Base-by-base conservation (phyloP, 2,797 vertebrate genomes). In the Anomalospiza imberbis region DNA sequence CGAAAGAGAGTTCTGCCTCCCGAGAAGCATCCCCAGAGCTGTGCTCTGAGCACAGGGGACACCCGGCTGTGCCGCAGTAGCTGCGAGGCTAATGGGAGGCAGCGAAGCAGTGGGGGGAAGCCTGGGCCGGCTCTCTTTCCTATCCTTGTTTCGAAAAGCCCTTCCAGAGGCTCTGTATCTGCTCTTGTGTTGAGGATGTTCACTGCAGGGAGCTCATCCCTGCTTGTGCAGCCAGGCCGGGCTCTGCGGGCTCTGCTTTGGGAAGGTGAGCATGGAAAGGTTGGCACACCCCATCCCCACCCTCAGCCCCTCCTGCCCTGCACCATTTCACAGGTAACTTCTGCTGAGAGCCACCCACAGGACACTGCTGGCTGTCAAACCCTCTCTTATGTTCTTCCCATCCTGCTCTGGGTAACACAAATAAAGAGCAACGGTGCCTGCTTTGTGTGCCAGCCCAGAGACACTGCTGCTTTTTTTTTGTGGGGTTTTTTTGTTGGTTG, bases 191-290 rank as follows among this genome's bases (percentile, higher is more conserved):
- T 1, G 17, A 28, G 26, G 50, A 7, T 51, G 26, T 28, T 17
- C 26, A 28, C 50, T 51, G 50, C 50, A 51, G 26, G 26, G 26
- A 73, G 14, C 25, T 66, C 32, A 13, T 14, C 15, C 48, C 18
- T 12, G 7, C 21, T 31, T 0, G 0, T 0, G 3, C 31, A 40
- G 40, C 22, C 53, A 53, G 53, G 15, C 25, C 31, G 16, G 45
- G 47, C 12, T 0, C 44, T 58, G 65, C 26, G 16, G 54, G 45
- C 11, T 0, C 44, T 62, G 65, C 57, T 81, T 44, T 65, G 70
- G 62, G 15, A 61, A 55, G 31, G 34, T 28, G 54, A 75, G 24
- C 1, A 0, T 0, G 4, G 32, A 15, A 31, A 0, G 0, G 6
- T 3, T 66, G 65, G 29, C 45, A 34, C 29, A 25, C 47, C 63